Percentiles rank a stretch among this genome's conserved stretches.
These are phyloP conservation scores for Chiridota heheva DNA, from an alignment of 35 echinoderm and acorn worm species.

Conservation along the genomic window DNA sequence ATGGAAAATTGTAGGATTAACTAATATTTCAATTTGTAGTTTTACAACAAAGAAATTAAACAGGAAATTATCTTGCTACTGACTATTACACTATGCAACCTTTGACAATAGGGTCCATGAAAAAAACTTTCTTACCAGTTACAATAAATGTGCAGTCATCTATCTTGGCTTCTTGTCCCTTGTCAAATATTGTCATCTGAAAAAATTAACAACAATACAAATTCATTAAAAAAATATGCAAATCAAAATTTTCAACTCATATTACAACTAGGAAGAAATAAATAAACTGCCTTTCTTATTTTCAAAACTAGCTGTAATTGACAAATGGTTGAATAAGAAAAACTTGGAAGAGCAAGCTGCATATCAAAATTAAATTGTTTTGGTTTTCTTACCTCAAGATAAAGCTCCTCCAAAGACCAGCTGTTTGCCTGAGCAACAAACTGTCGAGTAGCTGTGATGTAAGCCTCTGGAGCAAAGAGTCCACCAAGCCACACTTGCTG, in stretches of 20 bases:
- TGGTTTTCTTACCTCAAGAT: slow-evolving; percentile 82
- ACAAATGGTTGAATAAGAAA: no score
- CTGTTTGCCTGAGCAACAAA: slow-evolving; percentile 98
- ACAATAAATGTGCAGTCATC: slow-evolving; percentile 98
- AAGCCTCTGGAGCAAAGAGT: slow-evolving; percentile 91
- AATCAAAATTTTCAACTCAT: neutral
- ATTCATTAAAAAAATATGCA: neutral
- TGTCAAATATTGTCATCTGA: slow-evolving; percentile 89
- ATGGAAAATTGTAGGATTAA: neutral
- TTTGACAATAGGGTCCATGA: neutral
- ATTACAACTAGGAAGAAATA: no score
- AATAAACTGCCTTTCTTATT: no score
- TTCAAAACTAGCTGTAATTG: no score
- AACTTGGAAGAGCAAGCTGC: no score
- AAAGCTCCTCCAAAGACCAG: slow-evolving; percentile 95
- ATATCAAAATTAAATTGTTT: no score
- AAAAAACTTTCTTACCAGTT: slow-evolving; percentile 45
- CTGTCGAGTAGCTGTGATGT: slow-evolving; percentile 94
- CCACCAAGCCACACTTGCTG: slow-evolving; percentile 92
- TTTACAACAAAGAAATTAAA: neutral
- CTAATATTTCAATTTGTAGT: neutral
- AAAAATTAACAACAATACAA: slow-evolving; percentile 2
- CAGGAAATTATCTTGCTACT: no score
- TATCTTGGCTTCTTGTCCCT: slow-evolving; percentile 59
- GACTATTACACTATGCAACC: neutral